Evolutionary conservation across 2,888 invertebrate genomes (phyloP).

Genomic region (Cotesia congregata): DNA sequence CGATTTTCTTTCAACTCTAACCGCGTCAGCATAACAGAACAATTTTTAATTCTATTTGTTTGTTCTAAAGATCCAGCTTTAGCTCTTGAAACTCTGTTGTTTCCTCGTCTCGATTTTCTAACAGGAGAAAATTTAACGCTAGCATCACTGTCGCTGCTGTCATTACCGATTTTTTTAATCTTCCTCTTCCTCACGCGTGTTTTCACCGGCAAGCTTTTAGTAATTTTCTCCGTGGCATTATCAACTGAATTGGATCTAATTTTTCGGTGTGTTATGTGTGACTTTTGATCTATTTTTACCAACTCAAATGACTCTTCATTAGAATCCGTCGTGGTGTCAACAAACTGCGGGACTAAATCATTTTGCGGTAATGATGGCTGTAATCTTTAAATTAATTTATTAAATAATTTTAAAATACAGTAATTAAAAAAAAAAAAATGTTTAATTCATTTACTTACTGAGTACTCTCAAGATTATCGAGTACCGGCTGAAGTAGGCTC

Average conservation of each 20-base stretch:
- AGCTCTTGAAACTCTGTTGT: not conserved
- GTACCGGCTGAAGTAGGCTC: not conserved
- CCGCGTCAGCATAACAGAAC: slow-evolving; percentile 1
- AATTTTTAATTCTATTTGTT: not conserved
- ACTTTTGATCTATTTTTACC: not conserved
- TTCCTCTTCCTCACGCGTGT: not conserved
- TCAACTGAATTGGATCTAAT: not conserved
- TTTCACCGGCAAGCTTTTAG: not conserved
- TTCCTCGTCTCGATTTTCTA: not conserved
- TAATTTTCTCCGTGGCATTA: not conserved
- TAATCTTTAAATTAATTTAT: slow-evolving; percentile 36
- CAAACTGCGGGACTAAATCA: slow-evolving; percentile 30
- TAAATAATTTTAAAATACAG: not conserved
- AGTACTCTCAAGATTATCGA: not conserved
- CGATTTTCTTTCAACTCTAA: not conserved
- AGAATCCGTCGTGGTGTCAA: slow-evolving; percentile 37
- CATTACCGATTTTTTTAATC: not conserved
- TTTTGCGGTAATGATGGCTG: slow-evolving; percentile 39
- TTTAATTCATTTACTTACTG: not conserved
- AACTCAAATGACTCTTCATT: slow-evolving; percentile 29
- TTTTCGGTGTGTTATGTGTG: not conserved
- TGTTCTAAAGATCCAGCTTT: not conserved
- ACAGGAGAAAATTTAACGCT: not conserved
- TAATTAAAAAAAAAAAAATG: not conserved
- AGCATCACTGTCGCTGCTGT: not conserved